Conservation (phyloP, 2,113 vertebrate genomes). For the human (Homo sapiens) region GRCh38 chr12:62399001-62399500, state of each 20-base stretch:
- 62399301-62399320: background rate
- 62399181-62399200: background rate
- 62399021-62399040: background rate
- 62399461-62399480: background rate
- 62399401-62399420: background rate
- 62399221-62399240: background rate
- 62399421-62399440: background rate
- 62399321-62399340: background rate
- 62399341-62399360: background rate
- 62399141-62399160: background rate
- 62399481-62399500: background rate
- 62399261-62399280: background rate
- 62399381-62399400: background rate
- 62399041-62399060: constrained; percentile 8
- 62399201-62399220: background rate
- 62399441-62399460: background rate
- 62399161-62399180: background rate
- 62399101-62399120: background rate
- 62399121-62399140: background rate
- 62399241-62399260: background rate
- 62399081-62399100: background rate
- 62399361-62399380: background rate
- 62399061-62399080: background rate
- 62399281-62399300: background rate
- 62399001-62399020: background rate